Base-by-base conservation (phyloP, 2,797 vertebrate genomes). In the Coccyzus lansbergi region DNA sequence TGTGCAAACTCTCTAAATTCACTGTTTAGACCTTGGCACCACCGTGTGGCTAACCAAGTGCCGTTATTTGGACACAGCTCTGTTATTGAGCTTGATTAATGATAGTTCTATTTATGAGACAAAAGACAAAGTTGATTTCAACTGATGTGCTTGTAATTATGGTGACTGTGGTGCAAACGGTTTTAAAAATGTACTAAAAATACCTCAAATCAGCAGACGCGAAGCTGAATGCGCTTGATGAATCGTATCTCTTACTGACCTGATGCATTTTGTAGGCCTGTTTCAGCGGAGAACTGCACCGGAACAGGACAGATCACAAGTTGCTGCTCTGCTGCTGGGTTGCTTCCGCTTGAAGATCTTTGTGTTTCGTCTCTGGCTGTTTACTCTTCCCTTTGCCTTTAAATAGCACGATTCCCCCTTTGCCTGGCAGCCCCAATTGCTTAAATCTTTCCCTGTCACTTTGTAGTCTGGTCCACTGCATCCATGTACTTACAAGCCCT, bases 371-470 rank as follows among this genome's bases (percentile, higher is more conserved):
- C 58, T 69, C 44, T 40, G 28, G 58, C 36, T 90, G 3, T 91
- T 94, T 86, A 28, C 18, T 53, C n/a, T 48, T 79, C 55, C 48
- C 69, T 69, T 85, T 49, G 81, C 42, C 55, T 92, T 67, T 79
- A 70, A 82, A 91, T 49, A 91, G 63, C 52, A 64, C 55, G 19
- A 5, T 67, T 76, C 9, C 34, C 51, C 40, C 29, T 36, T 36
- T 83, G 44, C 60, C 44, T 52, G 7, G 51, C 51, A 83, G 51
- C 72, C 52, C 67, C 74, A 63, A 5, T n/a, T 68, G 38, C 60
- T 77, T 26, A 28, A 76, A 52, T 74, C 70, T 82, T 76, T 56
- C 67, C 67, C 36, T 79, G 44, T 70, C 69, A 33, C 62, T 88
- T 49, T 21, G 52, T 42, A 71, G 28, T 59, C 77, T 84, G 76